Conservation (phyloP, 2,888 invertebrate genomes). For the Agriotes lineatus region DNA sequence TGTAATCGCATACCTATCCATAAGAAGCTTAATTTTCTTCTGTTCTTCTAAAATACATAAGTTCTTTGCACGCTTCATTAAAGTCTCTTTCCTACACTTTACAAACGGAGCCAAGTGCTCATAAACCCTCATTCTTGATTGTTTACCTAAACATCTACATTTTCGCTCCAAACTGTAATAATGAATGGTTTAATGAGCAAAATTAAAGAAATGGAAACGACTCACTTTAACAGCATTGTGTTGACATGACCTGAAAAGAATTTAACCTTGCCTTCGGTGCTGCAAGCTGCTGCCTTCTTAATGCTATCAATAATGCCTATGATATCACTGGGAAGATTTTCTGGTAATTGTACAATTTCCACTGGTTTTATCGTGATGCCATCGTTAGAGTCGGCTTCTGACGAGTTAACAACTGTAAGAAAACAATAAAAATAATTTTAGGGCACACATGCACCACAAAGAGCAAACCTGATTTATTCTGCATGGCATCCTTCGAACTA, state of each 20-base stretch:
- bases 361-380: constrained; percentile 48
- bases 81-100: constrained; percentile 67
- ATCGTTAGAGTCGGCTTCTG: constrained; percentile 36
- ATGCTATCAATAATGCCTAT: constrained; percentile 64
- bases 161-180: constrained; percentile 68
- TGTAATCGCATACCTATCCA: constrained; percentile 37
- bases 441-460: no score
- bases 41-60: constrained; percentile 68
- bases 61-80: constrained; percentile 67
- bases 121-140: constrained; percentile 67
- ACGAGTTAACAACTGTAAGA: constrained; percentile 14
- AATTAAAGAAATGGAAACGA: no score
- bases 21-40: constrained; percentile 62
- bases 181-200: no score
- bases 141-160: constrained; percentile 67
- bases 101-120: constrained; percentile 68
- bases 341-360: constrained; percentile 66
- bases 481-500: constrained; percentile 38
- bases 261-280: constrained; percentile 65
- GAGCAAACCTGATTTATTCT: constrained; percentile 39
- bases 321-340: constrained; percentile 66
- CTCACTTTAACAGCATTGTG: constrained; percentile 66
- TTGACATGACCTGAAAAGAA: constrained; percentile 67
- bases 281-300: constrained; percentile 64
- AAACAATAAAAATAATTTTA: no score